Evolutionary conservation across 2,888 invertebrate genomes (phyloP), one percentile per base, ranked within the genome.

Genomic region (Drosophila pegasa): DNA sequence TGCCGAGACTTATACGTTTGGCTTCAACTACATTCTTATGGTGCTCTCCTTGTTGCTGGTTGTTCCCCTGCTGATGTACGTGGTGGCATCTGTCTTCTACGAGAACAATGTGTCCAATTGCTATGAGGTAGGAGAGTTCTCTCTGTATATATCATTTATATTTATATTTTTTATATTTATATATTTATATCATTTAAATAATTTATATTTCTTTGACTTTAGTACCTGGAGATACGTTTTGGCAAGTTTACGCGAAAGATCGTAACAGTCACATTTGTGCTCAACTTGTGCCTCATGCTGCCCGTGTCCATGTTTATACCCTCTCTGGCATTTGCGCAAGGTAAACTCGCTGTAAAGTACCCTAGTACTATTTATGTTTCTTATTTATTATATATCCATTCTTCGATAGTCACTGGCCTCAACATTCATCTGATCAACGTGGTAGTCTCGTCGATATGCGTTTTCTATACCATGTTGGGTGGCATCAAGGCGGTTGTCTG

Each of bases 401-500:
- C 3, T 3, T 10, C n/a, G n/a, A 38, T 87, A 94, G 94, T 94
- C 5, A 94, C 94, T 6, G 94, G 94, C 1, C 85, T 94, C 7
- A 93, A 93, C 61, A 92, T 94, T 22, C 94, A 94, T 90, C 80
- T 93, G 2, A 93, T 94, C 18, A 93, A 94, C 63, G 78, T 92
- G 0, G 90, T 93, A 9, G 93, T 94, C 5, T 93, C 93, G 33
- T 83, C 92, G 3, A 93, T 94, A 14, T 94, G 94, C 78, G 93
- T 94, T 14, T 93, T 94, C 86, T 94, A 90, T 50, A 90, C 94
- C 0, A 93, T 94, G 80, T 64, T 94, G 87, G 93, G 93, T 43
- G 93, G 93, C 16, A 90, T 93, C 50, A 93, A 93, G 83, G 93
- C 93, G 5, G 93, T 94, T 7, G 92, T 93, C 18, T 93, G 93